Evolutionary conservation across 2,113 vertebrate genomes (phyloP).

Genomic region (Nipponia nippon): DNA sequence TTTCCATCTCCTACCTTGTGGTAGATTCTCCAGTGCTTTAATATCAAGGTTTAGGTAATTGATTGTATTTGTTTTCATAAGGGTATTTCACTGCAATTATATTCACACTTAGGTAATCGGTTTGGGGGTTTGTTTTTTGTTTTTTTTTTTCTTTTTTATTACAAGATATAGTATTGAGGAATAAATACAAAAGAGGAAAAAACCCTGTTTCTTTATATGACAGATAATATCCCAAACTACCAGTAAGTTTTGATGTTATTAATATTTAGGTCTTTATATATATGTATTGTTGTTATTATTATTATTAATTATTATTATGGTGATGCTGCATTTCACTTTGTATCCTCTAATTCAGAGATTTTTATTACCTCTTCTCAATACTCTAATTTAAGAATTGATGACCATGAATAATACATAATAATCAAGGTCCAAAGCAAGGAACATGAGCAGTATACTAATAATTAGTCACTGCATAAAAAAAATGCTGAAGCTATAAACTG

Average conservation of each 20-base stretch:
- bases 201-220: not conserved
- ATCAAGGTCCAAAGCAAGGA: not conserved
- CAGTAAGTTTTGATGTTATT: not conserved
- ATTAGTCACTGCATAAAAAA: not conserved
- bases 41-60: not conserved
- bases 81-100: not conserved
- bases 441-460: not conserved
- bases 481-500: not conserved
- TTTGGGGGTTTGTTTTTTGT: not conserved
- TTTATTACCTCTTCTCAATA: not conserved
- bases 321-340: not conserved
- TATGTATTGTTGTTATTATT: not conserved
- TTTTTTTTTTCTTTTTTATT: not conserved
- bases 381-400: not conserved
- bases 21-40: not conserved
- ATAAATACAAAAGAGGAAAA: not conserved
- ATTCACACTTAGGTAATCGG: accelerated
- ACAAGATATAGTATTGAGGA: not conserved
- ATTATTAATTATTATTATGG: not conserved
- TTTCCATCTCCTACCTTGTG: not conserved
- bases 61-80: not conserved
- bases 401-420: not conserved
- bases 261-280: not conserved
- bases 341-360: not conserved
- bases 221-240: not conserved